Evolutionary conservation across 2,797 vertebrate genomes (phyloP), one percentile per base, ranked within the genome.

Genomic region (Manis pentadactyla): DNA sequence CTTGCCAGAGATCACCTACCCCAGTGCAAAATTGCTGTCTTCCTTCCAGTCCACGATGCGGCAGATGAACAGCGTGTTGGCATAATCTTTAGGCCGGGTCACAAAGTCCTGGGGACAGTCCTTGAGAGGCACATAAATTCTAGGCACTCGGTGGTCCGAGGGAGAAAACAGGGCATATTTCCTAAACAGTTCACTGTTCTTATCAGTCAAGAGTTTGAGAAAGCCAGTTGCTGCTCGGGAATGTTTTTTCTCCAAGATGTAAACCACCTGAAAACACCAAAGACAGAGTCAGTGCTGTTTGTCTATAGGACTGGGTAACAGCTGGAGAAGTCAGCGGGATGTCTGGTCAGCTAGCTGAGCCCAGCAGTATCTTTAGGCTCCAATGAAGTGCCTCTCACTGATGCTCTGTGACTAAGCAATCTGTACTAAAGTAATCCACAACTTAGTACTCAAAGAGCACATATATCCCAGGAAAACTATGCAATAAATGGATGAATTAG

Each of bases 81-180:
- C 90, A 92, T 99, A 99, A 98, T 99, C 99, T 25, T 98, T 99
- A 0, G 99, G 98, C 46, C 99, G 99, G 46, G 97, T 97, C 73
- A 95, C 17, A 25, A 99, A 99, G 96, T 99, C 99, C 34, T 98
- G 95, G 9, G 99, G 99, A 97, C 99, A 99, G 93, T 99, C 99
- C 0, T 98, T 94, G 37, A 99, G 98, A 37, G 99, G 99, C 83
- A 99, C 98, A 0, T 99, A 99, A 18, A 99, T 99, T 68, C 99
- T 98, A 4, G 99, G 99, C 78, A 99, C 99, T 23, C 99, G 99
- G 98, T 99, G 99, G 98, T 99, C 99, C 78, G 99, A 98, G 0
- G 99, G 99, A 71, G 99, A 99, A 98, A 99, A 99, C 98, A 99
- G 99, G 94, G 99, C 99, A 7, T 99, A 99, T 31, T 99, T 99